Evolutionary conservation across 2,113 vertebrate genomes (phyloP).

Genomic region (Origma solitaria): DNA sequence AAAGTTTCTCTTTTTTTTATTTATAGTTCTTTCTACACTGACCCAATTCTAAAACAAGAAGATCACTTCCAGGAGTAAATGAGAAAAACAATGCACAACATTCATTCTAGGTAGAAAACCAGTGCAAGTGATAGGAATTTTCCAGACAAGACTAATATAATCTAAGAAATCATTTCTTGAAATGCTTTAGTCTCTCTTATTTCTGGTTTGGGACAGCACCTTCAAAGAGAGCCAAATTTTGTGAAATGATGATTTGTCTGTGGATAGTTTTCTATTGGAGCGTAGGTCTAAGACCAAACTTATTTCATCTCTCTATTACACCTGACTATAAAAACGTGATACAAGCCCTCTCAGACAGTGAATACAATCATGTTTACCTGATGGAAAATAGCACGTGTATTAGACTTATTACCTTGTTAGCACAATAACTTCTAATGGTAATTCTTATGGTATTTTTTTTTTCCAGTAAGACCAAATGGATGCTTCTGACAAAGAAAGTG

Average conservation of each 20-base stretch:
- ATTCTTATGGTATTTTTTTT: neutral
- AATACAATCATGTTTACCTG: neutral
- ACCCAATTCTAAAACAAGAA: neutral
- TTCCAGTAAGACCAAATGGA: neutral
- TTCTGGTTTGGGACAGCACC: neutral
- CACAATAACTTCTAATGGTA: neutral
- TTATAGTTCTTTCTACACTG: neutral
- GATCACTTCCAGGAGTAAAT: neutral
- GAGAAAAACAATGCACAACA: neutral
- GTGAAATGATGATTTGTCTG: neutral
- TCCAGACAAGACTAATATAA: neutral
- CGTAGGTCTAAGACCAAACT: neutral
- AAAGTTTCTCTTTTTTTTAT: neutral
- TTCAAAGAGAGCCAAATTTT: neutral
- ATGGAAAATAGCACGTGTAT: neutral
- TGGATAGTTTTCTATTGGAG: neutral
- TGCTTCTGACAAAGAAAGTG: neutral
- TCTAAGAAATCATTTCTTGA: neutral
- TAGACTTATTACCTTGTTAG: neutral
- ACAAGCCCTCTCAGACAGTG: neutral
- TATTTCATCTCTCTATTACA: neutral
- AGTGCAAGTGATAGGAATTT: neutral
- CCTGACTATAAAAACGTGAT: neutral
- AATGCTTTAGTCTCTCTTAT: neutral
- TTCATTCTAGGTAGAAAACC: neutral